These are phyloP conservation scores for Drosophila novamexicana DNA, from an alignment of 1,140 invertebrate species.

Conservation along the genomic window DNA sequence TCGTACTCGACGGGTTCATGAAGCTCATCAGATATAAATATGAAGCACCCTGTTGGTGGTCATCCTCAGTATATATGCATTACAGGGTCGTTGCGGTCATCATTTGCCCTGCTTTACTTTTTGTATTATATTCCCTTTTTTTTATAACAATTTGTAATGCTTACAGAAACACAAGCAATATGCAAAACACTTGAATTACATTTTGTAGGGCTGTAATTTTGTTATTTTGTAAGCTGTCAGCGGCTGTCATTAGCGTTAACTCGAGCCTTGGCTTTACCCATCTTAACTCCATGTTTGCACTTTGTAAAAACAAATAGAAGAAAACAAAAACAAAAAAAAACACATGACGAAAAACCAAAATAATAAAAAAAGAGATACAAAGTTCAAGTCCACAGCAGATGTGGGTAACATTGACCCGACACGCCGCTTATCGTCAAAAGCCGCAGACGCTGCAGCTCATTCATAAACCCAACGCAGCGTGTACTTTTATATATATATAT, in stretches of 20 bases:
- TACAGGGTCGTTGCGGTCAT: no score
- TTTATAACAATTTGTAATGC: background rate
- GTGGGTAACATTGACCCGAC: slow-evolving; percentile 55
- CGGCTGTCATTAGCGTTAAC: slow-evolving; percentile 35
- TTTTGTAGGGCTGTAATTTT: slow-evolving; percentile 22
- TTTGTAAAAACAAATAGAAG: slow-evolving; percentile 20
- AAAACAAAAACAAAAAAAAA: slow-evolving; percentile 15
- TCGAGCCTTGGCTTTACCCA: slow-evolving; percentile 39
- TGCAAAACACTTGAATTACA: slow-evolving; percentile 28
- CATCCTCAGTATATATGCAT: no score
- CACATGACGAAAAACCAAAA: slow-evolving; percentile 30
- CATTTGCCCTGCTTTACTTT: background rate
- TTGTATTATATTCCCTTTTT: background rate
- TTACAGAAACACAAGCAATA: slow-evolving; percentile 1
- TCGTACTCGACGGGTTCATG: no score
- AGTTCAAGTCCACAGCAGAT: slow-evolving; percentile 69
- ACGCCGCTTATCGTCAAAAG: slow-evolving; percentile 21
- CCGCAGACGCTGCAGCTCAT: slow-evolving; percentile 35
- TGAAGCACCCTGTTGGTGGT: no score
- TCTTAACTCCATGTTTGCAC: slow-evolving; percentile 20
- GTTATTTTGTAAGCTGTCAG: slow-evolving; percentile 36
- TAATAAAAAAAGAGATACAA: slow-evolving; percentile 50
- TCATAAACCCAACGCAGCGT: slow-evolving; percentile 33
- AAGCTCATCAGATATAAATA: no score
- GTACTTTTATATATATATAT: slow-evolving; percentile 4